These are phyloP conservation scores for Pomacea canaliculata DNA, from an alignment of 2,888 invertebrate species.

Conservation along the genomic window DNA sequence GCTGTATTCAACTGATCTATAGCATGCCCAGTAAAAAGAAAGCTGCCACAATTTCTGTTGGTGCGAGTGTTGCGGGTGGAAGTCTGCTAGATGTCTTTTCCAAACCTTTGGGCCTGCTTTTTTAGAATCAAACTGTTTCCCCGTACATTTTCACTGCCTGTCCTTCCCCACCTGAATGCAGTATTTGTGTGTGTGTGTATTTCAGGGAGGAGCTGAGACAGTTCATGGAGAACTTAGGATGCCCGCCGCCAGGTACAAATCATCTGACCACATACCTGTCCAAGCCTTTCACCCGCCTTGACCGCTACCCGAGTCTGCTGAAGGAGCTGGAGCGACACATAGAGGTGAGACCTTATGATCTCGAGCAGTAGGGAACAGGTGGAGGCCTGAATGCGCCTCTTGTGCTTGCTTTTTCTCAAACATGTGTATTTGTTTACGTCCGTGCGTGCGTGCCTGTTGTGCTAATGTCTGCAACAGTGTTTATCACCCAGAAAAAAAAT, in stretches of 20 bases:
- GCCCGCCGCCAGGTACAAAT: slow-evolving; percentile 75
- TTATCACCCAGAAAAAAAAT: too few species aligned
- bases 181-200: too few species aligned
- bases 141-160: too few species aligned
- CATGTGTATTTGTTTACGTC: background rate
- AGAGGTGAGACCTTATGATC: slow-evolving; percentile 72
- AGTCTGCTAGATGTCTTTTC: too few species aligned
- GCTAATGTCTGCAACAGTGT: background rate
- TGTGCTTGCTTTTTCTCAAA: background rate
- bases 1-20: too few species aligned
- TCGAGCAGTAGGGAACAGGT: background rate
- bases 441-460: background rate
- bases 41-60: too few species aligned
- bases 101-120: too few species aligned
- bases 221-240: slow-evolving; percentile 65
- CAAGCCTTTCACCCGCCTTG: slow-evolving; percentile 93
- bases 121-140: too few species aligned
- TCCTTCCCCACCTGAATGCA: too few species aligned
- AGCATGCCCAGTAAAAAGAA: too few species aligned
- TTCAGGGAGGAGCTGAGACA: slow-evolving; percentile 76
- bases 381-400: background rate
- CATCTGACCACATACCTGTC: slow-evolving; percentile 92
- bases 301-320: slow-evolving; percentile 87
- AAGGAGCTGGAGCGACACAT: slow-evolving; percentile 96
- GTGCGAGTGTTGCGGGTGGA: too few species aligned